Base-by-base conservation (phyloP, 2,113 vertebrate genomes). In the Halichoerus grypus region DNA sequence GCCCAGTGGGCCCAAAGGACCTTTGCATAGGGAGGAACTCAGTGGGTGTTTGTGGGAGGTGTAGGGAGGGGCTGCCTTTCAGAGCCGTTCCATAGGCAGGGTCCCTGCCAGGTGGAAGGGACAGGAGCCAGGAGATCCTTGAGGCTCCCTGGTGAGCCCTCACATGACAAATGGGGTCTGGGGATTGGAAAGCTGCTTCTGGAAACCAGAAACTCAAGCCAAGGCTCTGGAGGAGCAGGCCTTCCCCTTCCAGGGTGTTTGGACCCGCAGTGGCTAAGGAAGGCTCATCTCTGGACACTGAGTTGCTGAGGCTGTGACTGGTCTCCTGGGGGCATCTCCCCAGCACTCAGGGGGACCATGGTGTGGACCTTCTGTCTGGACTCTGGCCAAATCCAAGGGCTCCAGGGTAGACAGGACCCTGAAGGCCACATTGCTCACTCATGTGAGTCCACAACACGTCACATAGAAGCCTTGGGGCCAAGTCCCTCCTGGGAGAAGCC, bases 11-110 rank as follows among this genome's bases (percentile, higher is more conserved):
- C 36, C 28, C 67, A 26, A 9, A 3, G n/a, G 71, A 31, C 16
- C 51, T 57, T 33, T 24, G 19, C n/a, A 53, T 59, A 55, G 13
- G 3, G n/a, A 51, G 51, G 39, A 13, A 36, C 39, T 59, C 28
- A 21, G 36, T 21, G 82, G 33, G 33, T 13, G 0, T 19, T 10
- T 14, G 8, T 12, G 0, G 12, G 59, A 31, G 22, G 1, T 11
- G 26, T 13, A 51, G 15, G 1, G 4, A 67, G 36, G 69, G 49
- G 9, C 42, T 49, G 39, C 36, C 88, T 61, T 90, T 85, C n/a
- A 46, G n/a, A 79, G 82, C 18, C 77, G 63, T 80, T 12, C 67
- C 74, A 55, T n/a, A 83, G 39, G 31, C 31, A 84, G 42, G 46
- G 8, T 55, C n/a, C 71, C 69, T 5, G 12, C 33, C 21, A 16